Conservation (phyloP, 2,113 vertebrate species). For the Vimba vimba region DNA sequence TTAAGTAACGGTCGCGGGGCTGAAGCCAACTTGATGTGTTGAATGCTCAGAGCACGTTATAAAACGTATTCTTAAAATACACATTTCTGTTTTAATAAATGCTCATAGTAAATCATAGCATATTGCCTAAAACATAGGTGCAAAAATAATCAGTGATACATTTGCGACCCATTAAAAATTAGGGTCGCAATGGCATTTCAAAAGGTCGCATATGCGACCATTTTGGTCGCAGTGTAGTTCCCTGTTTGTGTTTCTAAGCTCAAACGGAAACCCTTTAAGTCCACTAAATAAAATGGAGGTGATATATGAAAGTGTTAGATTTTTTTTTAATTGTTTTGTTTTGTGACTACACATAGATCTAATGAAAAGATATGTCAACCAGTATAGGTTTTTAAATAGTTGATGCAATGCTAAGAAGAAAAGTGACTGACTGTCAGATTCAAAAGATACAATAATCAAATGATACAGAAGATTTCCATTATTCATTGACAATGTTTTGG, state of each 20-base stretch:
- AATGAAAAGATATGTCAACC: background rate
- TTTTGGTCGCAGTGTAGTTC: too few relatives aligned
- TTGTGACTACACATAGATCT: background rate
- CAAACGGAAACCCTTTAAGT: conserved; percentile 7
- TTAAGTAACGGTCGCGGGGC: too few relatives aligned
- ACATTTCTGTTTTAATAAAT: too few relatives aligned
- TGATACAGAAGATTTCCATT: background rate
- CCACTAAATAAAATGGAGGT: background rate
- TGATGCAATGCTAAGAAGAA: background rate
- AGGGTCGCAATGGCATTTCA: too few relatives aligned
- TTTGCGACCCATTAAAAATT: too few relatives aligned
- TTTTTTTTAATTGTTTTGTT: background rate
- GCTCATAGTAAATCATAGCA: too few relatives aligned
- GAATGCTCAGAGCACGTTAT: too few relatives aligned
- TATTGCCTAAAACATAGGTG: too few relatives aligned
- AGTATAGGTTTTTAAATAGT: background rate
- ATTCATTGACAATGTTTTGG: background rate
- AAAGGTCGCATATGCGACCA: too few relatives aligned
- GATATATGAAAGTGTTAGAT: background rate
- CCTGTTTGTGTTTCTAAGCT: conserved; percentile 34
- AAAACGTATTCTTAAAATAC: too few relatives aligned
- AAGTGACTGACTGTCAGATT: background rate
- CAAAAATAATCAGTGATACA: too few relatives aligned
- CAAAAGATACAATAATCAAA: background rate
- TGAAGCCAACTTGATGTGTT: too few relatives aligned